Evolutionary conservation across 2,113 vertebrate species (phyloP).

Genomic region (Poecile atricapillus): DNA sequence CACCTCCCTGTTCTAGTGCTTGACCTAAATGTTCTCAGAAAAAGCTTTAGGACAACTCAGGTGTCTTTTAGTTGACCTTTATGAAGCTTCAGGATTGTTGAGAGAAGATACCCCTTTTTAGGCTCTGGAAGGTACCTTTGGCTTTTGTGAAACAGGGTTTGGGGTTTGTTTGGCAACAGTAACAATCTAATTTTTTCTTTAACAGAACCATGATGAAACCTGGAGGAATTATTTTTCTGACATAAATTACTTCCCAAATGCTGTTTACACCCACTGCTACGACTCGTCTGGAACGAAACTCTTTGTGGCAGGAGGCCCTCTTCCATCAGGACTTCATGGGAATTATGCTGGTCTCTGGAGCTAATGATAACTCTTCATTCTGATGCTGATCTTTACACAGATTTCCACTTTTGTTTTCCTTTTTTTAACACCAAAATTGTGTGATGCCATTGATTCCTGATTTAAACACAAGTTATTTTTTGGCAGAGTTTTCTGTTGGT

Average conservation of each 20-base stretch:
- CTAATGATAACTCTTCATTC: slow-evolving; percentile 73
- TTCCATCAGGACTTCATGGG: slow-evolving; percentile 96
- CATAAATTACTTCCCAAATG: slow-evolving; percentile 94
- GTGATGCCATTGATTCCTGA: slow-evolving; percentile 55
- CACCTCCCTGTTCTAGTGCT: accelerated
- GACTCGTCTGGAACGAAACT: slow-evolving; percentile 96
- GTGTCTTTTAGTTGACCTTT: background rate
- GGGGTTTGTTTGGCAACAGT: background rate
- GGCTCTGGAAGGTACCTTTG: background rate
- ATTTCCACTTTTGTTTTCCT: slow-evolving; percentile 39
- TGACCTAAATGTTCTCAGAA: background rate
- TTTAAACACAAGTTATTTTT: slow-evolving; percentile 49
- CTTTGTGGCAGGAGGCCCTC: slow-evolving; percentile 95
- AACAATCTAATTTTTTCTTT: slow-evolving; percentile 23
- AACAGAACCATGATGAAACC: slow-evolving; percentile 94
- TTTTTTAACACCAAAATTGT: slow-evolving; percentile 58
- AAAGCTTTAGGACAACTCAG: background rate
- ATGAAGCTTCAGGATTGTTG: background rate
- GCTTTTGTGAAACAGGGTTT: background rate
- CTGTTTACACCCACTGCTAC: slow-evolving; percentile 99
- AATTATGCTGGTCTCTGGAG: slow-evolving; percentile 98
- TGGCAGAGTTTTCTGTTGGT: slow-evolving; percentile 19
- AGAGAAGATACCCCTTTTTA: background rate
- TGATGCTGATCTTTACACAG: slow-evolving; percentile 67
- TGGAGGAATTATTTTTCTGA: slow-evolving; percentile 99